Percentiles rank a stretch among this genome's conserved stretches.
Evolutionary conservation across 2,888 invertebrate species (phyloP).

Genomic region (Galerucella calmariensis): DNA sequence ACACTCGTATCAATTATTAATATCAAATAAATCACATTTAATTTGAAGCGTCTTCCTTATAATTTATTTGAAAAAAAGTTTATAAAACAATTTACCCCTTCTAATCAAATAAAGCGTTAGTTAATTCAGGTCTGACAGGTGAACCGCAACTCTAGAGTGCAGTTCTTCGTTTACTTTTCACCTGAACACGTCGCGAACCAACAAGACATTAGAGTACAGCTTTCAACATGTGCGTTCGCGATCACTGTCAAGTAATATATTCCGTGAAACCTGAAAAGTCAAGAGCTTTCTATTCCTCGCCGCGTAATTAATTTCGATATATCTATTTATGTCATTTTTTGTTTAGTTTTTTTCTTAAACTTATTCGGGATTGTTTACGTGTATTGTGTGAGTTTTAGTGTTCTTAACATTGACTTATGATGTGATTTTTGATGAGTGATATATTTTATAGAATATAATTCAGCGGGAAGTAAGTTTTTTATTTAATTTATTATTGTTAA

Average conservation of each 20-base stretch:
- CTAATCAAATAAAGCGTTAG: constrained; percentile 2
- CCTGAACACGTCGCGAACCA: constrained; percentile 21
- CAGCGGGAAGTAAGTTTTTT: neutral
- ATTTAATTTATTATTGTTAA: neutral
- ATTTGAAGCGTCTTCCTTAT: neutral
- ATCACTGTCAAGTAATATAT: constrained; percentile 33
- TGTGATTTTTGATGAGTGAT: neutral
- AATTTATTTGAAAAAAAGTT: neutral
- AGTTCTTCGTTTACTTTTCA: constrained; percentile 35
- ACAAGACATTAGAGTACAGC: constrained; percentile 21
- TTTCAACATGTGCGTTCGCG: constrained; percentile 42
- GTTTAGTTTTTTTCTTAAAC: neutral
- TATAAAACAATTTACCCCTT: constrained; percentile 13
- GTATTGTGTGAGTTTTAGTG: neutral
- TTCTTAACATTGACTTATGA: neutral
- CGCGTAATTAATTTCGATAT: neutral
- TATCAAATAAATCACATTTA: neutral
- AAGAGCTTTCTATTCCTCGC: constrained; percentile 23
- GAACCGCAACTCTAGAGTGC: constrained; percentile 23
- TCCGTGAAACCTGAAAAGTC: constrained; percentile 37
- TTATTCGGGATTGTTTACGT: neutral
- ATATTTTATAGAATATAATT: neutral
- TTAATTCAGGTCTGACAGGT: constrained; percentile 7
- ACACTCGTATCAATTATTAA: neutral
- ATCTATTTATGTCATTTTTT: neutral